A percentile compares a stretch with the other conserved stretches of the same genome.
Conservation (phyloP, 2,113 vertebrate genomes). For the Collichthys lucidus region DNA sequence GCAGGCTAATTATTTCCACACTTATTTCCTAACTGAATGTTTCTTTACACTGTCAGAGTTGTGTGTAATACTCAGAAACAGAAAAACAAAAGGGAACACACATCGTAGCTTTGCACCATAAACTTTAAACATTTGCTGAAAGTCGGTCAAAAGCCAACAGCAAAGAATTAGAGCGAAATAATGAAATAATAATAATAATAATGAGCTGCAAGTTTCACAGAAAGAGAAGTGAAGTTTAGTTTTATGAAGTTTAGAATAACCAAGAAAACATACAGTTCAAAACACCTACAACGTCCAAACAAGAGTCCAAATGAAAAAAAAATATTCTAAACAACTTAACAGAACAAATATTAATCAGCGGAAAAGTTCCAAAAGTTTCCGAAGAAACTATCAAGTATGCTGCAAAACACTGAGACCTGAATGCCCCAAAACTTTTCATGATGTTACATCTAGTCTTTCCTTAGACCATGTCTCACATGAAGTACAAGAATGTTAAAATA, state of each 20-base stretch:
- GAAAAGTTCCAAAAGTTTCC: neutral
- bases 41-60: neutral
- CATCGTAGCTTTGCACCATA: neutral
- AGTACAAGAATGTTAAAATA: constrained; percentile 36
- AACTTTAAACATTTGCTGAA: neutral
- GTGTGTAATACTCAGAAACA: neutral
- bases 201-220: neutral
- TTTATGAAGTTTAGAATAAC: neutral
- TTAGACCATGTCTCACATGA: neutral
- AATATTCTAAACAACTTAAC: neutral
- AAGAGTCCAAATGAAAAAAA: neutral
- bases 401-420: constrained; percentile 22
- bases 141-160: neutral
- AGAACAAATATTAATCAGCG: neutral
- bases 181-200: too few relatives aligned
- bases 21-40: neutral
- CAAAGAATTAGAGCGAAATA: neutral
- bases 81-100: neutral
- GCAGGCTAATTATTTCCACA: neutral
- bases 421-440: neutral
- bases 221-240: neutral
- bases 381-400: neutral
- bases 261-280: neutral
- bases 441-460: neutral
- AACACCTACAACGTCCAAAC: neutral